Evolutionary conservation across 2,797 vertebrate genomes (phyloP).

Genomic region (Triplophysa bombifrons): DNA sequence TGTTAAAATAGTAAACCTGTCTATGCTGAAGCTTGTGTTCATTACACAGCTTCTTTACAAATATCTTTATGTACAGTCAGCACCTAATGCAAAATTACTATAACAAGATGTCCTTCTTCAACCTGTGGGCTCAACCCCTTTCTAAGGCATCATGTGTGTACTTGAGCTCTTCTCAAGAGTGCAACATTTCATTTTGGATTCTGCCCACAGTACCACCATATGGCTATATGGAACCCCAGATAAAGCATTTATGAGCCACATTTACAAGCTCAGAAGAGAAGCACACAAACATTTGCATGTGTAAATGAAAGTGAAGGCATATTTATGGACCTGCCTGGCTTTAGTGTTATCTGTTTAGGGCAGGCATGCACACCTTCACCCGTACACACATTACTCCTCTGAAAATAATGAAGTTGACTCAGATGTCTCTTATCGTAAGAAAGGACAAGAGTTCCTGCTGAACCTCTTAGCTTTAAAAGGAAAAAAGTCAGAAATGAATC

Average conservation of each 20-base stretch:
- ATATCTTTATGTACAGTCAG: no score
- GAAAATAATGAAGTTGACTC: background rate
- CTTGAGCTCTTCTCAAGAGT: background rate
- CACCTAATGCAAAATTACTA: no score
- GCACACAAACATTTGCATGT: slow-evolving; percentile 8
- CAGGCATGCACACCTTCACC: background rate
- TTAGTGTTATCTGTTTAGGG: slow-evolving; percentile 3
- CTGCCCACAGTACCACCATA: background rate
- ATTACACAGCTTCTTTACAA: no score
- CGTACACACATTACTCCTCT: background rate
- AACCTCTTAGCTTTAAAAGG: background rate
- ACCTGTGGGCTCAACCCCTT: background rate
- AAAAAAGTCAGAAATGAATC: background rate
- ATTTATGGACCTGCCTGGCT: background rate
- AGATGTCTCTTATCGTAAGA: background rate
- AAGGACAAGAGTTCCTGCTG: background rate
- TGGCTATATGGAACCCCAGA: background rate
- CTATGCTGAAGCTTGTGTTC: background rate
- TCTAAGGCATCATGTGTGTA: background rate
- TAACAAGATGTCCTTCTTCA: background rate
- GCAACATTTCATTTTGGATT: background rate
- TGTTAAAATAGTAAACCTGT: no score
- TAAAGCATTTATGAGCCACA: background rate
- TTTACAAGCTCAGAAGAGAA: slow-evolving; percentile 6
- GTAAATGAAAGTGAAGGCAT: background rate